Evolutionary conservation across 2,888 invertebrate species (phyloP).

Genomic region (Epinotia brunnichana): DNA sequence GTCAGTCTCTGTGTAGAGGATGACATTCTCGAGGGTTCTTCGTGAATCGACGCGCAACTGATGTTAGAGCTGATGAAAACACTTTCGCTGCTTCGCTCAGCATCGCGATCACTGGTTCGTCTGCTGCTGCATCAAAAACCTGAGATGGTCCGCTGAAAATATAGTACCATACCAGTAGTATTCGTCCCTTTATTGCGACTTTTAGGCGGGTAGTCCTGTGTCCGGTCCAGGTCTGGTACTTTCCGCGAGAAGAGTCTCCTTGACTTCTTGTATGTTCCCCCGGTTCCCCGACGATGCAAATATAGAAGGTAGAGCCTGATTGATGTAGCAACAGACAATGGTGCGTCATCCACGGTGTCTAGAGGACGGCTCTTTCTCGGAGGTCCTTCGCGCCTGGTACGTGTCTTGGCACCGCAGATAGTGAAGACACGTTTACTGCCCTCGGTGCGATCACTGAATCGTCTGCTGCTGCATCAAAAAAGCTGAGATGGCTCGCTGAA

Average conservation of each 20-base stretch:
- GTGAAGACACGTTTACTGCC: not conserved
- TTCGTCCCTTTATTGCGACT: not conserved
- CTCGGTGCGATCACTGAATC: not conserved
- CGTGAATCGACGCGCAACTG: not conserved
- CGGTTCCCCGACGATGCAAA: not conserved
- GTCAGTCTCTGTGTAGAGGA: not conserved
- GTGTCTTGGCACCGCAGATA: not conserved
- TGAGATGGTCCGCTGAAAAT: constrained; percentile 15
- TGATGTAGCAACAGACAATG: constrained; percentile 8
- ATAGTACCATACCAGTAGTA: constrained; percentile 21
- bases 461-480: constrained; percentile 21
- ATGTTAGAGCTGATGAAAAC: not conserved
- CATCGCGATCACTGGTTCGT: not conserved
- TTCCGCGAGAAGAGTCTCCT: too few relatives aligned
- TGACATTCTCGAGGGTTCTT: not conserved
- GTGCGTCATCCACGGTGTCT: not conserved
- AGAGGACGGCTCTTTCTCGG: not conserved
- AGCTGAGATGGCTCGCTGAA: not conserved
- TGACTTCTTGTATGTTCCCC: not conserved
- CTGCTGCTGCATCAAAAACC: constrained; percentile 7
- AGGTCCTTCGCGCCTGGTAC: not conserved
- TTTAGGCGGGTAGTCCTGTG: too few relatives aligned
- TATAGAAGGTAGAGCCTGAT: not conserved
- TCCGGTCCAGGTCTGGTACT: too few relatives aligned
- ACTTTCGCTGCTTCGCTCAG: not conserved